Base-by-base conservation (phyloP, 2,113 vertebrate species). In the Tetrao urogallus region DNA sequence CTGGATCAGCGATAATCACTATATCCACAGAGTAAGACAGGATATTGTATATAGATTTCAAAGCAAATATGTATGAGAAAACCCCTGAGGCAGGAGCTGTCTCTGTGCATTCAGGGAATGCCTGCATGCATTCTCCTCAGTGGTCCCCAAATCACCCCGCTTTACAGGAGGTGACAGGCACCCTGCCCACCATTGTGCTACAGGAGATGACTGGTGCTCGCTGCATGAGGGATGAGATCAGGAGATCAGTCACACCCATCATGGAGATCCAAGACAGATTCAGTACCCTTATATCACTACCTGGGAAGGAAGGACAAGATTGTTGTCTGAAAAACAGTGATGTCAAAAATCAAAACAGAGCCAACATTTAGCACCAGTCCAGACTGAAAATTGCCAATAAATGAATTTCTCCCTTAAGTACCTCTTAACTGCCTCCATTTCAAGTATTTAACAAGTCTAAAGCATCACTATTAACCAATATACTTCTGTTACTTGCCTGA, bases 31-130 rank as follows among this genome's bases (percentile, higher is more conserved):
- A 78, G 40, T 45, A 86, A 61, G 80, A 94, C 83, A 93, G 91
- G 85, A 94, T 90, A 88, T 90, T 81, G 73, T 69, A 88, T 69
- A 86, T 78, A 88, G 88, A 88, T 94, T 94, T 96, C 93, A 95
- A 92, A 94, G 79, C 65, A 91, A 94, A 91, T 36, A 64, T 14
- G 1, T 24, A 64, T 56, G 52, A 73, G 71, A 28, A 58, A 61
- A 64, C 4, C 13, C 11, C 3, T 0, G 0, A 66, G 42, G 60
- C 67, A 64, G 56, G 36, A 91, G 52, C 22, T 30, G 36, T 38
- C 48, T 56, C 48, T 47, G 40, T 32, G 72, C 28, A 27, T 34
- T 74, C 58, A 73, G 36, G 65, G 1, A 57, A 65, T 32, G 52
- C 45, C 60, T 77, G 56, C 16, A 88, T 81, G 38, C 12, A 47